Base-by-base conservation (phyloP, 2,797 vertebrate species). In the Champsocephalus gunnari region DNA sequence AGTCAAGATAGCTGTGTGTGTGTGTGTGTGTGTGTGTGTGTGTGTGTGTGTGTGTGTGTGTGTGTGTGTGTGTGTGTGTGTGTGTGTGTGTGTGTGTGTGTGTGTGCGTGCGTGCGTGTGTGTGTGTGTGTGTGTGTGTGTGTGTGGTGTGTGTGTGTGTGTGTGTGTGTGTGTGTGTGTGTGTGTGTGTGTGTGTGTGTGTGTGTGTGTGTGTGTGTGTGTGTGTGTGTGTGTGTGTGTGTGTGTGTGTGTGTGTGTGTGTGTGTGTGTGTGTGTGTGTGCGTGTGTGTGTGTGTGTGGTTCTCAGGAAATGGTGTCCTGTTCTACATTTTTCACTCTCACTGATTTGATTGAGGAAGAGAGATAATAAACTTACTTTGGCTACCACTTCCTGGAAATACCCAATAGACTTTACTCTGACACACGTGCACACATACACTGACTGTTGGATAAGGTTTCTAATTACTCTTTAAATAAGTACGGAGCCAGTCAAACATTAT, bases 341-440 rank as follows among this genome's bases (percentile, higher is more conserved):
- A 44, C 81, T 92, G 87, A 94, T 92, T 90, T 90, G 88, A 93
- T 94, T 92, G 80, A 87, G 79, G 83, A 81, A 82, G 78, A 79
- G 81, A 74, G 73, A 92, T 87, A 88, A 92, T 90, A 87, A 91
- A 93, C 88, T 86, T 70, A 91, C 87, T 91, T 89, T 89, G 75
- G 80, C 87, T 86, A 82, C 81, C 80, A 84, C 84, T 92, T 92
- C 89, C 87, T 87, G 87, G 70, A 87, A 89, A 90, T 87, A 83
- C 81, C 74, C 88, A 66, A 41, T 64, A 81, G 78, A 86, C 71
- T 54, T 5, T 32, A n/a, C 50, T 50, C 61, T 44, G 34, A 34
- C 55, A 13, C 32, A 38, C 2, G 3, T 4, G 1, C 47, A 32
- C 13, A 43, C 60, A 45, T 12, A 55, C 59, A 55, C 16, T 1